Evolutionary conservation across 2,113 vertebrate species (phyloP), one percentile per base, ranked within the genome.

Genomic region (Hyperopisus bebe): DNA sequence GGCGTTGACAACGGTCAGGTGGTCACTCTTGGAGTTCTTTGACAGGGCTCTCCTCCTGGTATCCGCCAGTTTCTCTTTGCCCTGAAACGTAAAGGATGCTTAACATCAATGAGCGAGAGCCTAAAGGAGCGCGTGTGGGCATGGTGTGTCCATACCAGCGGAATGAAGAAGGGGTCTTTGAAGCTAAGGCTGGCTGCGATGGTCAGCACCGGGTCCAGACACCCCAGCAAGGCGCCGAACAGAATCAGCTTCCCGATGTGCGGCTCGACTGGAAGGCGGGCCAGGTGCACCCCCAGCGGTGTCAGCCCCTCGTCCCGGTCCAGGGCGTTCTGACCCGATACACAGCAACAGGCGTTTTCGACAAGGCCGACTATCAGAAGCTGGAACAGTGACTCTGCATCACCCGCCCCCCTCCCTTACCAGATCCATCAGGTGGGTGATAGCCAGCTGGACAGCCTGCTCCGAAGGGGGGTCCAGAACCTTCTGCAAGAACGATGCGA

Each of bases 211-310:
- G 98, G 98, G 92, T 99, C 97, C 89, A 99, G 93, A 94, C 98
- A 99, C 92, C 98, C 97, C 93, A 99, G 94, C 24, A 99, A 93
- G 39, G 98, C 98, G 90, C 98, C 98, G 27, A 99, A 99, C 46
- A 99, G 97, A 93, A 99, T 99, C 96, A 99, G 97, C 90, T 99
- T 99, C 51, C 98, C 98, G 0, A 99, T 99, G 92, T 99, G 98
- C 0, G 98, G 98, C 91, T 99, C 98, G 66, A 99, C 98, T 0
- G 98, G 98, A 46, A 99, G 94, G 5, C 97, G 96, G 3, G 98
- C 98, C 89, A 99, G 94, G 92, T 99, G 98, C 82, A 99, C 95
- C 0, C 98, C 98, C 31, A 99, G 95, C 0, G 98, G 96, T 2
- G 98, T 99, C 91, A 99, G 95, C 48, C 97, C 97, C 94, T 99